These are phyloP conservation scores for Brachionus rubens DNA, from an alignment of 1,140 invertebrate species.

Conservation along the genomic window DNA sequence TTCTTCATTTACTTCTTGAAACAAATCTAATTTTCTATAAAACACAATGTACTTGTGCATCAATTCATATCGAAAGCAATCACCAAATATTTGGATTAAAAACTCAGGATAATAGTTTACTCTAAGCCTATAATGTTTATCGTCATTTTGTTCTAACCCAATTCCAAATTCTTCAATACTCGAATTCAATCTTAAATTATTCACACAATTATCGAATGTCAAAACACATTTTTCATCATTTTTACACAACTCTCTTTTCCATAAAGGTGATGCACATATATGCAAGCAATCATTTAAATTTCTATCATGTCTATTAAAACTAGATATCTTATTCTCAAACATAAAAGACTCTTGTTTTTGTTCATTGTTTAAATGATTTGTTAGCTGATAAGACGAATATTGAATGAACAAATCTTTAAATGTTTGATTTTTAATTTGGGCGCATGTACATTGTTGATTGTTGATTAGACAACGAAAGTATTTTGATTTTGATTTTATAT, in stretches of 20 bases:
- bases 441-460: background rate
- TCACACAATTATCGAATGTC: background rate
- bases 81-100: background rate
- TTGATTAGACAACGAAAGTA: conserved; percentile 19
- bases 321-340: background rate
- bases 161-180: conserved; percentile 32
- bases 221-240: background rate
- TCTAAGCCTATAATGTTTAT: background rate
- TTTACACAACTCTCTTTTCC: conserved; percentile 21
- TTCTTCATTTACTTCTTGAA: background rate
- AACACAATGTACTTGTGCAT: conserved; percentile 4
- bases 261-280: conserved; percentile 7
- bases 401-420: conserved; percentile 11
- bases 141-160: background rate
- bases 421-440: conserved; percentile 1
- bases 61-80: conserved; percentile 1
- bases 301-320: background rate
- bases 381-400: background rate
- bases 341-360: background rate
- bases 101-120: conserved; percentile 28
- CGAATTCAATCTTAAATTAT: conserved; percentile 1
- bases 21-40: background rate
- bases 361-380: background rate
- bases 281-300: conserved; percentile 11
- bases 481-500: background rate